Evolutionary conservation across 1,140 invertebrate genomes (phyloP).

Genomic region (Maconellicoccus hirsutus): DNA sequence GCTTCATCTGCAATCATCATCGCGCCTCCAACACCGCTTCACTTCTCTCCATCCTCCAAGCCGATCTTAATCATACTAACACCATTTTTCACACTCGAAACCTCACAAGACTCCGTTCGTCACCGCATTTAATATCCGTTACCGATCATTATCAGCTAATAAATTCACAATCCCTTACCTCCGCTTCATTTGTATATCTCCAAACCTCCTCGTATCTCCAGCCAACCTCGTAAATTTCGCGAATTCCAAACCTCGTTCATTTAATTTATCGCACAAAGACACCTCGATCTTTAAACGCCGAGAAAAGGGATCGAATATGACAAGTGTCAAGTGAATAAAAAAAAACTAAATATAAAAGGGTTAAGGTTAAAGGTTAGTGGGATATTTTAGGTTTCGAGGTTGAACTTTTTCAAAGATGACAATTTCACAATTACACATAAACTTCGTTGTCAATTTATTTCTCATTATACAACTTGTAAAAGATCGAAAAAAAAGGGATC

Average conservation of each 20-base stretch:
- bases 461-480: slow-evolving; percentile 15
- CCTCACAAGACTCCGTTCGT: neutral
- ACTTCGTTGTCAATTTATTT: slow-evolving; percentile 22
- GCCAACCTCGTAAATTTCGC: neutral
- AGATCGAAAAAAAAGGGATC: neutral
- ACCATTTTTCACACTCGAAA: too few species aligned
- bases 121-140: neutral
- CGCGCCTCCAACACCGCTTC: too few species aligned
- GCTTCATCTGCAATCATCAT: too few species aligned
- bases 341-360: slow-evolving; percentile 13
- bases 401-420: slow-evolving; percentile 21
- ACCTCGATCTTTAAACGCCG: too few species aligned
- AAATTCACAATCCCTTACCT: neutral
- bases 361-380: slow-evolving; percentile 20
- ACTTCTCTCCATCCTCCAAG: too few species aligned
- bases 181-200: neutral
- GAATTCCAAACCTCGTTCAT: neutral
- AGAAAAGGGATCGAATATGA: neutral
- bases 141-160: slow-evolving; percentile 19
- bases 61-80: too few species aligned
- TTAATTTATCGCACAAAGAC: neutral
- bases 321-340: slow-evolving; percentile 1
- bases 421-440: slow-evolving; percentile 19
- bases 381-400: slow-evolving; percentile 22
- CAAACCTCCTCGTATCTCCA: neutral